Evolutionary conservation across 2,113 vertebrate genomes (phyloP), one percentile per base, ranked within the genome.

Genomic region (Crypturellus undulatus): DNA sequence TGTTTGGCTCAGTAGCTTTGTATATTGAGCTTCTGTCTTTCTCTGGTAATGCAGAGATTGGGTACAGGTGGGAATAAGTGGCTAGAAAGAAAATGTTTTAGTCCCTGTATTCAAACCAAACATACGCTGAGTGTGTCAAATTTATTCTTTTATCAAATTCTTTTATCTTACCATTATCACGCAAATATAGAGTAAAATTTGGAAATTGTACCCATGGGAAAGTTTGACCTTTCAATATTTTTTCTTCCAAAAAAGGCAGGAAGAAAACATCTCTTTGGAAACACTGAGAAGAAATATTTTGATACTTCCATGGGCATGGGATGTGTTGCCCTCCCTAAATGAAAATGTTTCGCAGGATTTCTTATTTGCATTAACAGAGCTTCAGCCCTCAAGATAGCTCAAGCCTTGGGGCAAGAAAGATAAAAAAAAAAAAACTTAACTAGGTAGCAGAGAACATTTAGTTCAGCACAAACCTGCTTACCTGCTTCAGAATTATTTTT

Each of bases 241-340:
- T 36, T 59, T 92, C 75, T 94, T 92, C 71, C 22, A 19, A 87
- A 87, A 91, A 54, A 26, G 32, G n/a, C 87, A 85, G 85, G 45
- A 87, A 77, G 93, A 91, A 36, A 6, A 16, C 49, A 25, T 34
- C 32, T 52, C 26, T 54, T 45, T 79, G 51, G 42, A 92, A 45
- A 69, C 77, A 68, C n/a, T 43, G 45, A 86, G 81, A 93, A 62
- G 36, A 81, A 81, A 69, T 4, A 1, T 45, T 91, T 77, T 95
- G 94, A 93, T 84, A 94, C 94, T 95, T 91, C 51, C 78, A 91
- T 34, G 40, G 81, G 79, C 68, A 87, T 32, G 77, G 59, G 79
- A 63, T 4, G 36, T 89, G 78, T 59, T 16, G 24, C 59, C 28
- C 28, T 85, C 43, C 78, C 59, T 77, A 73, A 96, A 96, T 87